Conservation (phyloP, 2,888 invertebrate genomes). For the Drosophila diplacantha region DNA sequence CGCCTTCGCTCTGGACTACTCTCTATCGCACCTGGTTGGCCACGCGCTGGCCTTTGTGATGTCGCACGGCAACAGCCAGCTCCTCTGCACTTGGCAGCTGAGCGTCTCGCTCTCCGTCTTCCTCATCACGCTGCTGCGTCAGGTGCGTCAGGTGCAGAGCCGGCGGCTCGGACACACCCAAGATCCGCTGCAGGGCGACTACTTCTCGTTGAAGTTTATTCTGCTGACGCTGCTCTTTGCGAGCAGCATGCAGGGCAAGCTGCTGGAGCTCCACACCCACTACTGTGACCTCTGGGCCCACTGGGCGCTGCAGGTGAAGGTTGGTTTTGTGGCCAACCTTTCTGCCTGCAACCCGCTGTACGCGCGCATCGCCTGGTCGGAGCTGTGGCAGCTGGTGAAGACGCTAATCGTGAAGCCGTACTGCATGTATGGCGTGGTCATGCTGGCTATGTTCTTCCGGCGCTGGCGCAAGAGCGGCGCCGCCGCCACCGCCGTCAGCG, state of each 20-base stretch:
- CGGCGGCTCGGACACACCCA: slow-evolving; percentile 36
- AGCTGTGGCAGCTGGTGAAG: slow-evolving; percentile 75
- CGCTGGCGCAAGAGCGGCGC: slow-evolving; percentile 72
- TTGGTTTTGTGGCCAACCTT: slow-evolving; percentile 74
- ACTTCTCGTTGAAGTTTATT: slow-evolving; percentile 70
- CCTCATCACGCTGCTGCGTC: slow-evolving; percentile 63
- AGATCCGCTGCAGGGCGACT: slow-evolving; percentile 45
- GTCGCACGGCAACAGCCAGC: slow-evolving; percentile 74
- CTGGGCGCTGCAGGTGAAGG: slow-evolving; percentile 74
- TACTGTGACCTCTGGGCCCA: slow-evolving; percentile 74
- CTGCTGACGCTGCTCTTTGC: slow-evolving; percentile 69
- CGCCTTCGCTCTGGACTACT: slow-evolving; percentile 74
- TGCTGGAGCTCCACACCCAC: slow-evolving; percentile 69
- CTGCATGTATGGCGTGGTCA: slow-evolving; percentile 76
- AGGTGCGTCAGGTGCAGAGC: slow-evolving; percentile 59
- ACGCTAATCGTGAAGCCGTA: slow-evolving; percentile 76
- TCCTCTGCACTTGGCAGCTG: slow-evolving; percentile 75
- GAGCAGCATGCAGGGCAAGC: slow-evolving; percentile 69
- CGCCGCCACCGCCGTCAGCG: slow-evolving; percentile 52
- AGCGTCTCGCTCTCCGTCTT: slow-evolving; percentile 73
- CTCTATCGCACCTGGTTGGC: slow-evolving; percentile 74
- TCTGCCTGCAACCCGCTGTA: slow-evolving; percentile 75
- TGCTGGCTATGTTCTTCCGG: slow-evolving; percentile 76
- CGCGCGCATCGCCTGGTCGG: slow-evolving; percentile 65
- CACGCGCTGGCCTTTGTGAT: slow-evolving; percentile 72